Evolutionary conservation across 2,113 vertebrate species (phyloP), one percentile per base, ranked within the genome.

Genomic region (Syngnathus floridae): DNA sequence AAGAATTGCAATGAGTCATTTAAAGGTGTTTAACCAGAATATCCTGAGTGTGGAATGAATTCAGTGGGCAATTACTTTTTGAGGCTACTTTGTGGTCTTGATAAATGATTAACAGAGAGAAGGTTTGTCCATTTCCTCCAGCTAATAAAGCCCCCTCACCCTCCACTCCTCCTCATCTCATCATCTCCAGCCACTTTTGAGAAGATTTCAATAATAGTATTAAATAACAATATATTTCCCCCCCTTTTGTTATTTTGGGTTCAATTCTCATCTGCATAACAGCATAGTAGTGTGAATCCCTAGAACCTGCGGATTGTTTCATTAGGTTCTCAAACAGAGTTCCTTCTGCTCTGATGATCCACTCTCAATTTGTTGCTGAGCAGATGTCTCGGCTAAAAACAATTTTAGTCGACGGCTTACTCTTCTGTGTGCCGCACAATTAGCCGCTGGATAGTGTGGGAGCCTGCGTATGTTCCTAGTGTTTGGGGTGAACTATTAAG

Each of bases 41-140:
- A 73, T 84, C 78, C 77, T 22, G 31, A 35, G 58, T 62, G 64
- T 46, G 62, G 73, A 85, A 73, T 84, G 83, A 78, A 74, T 79
- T 82, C 51, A 72, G 57, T 62, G 68, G 69, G 48, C 70, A 75
- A 72, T 64, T 64, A 69, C 45, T 35, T 59, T 71, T 70, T 72
- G 63, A 74, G 66, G 66, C 71, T 54, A 56, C 70, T 77, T 84
- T 63, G 62, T 43, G 59, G 38, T 43, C 55, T 54, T 64, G 63
- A 81, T 91, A 22, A 89, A 87, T 88, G 84, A 91, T 91, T 91
- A 89, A 90, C 90, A 69, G 72, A 71, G 73, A 64, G 79, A 66
- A 76, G 82, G 80, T 69, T 70, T 67, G 85, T 79, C 82, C 78
- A 89, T 87, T 90, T 90, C 87, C 88, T 85, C 76, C 63, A 73